Percentiles rank a stretch among this genome's conserved stretches.
These are phyloP conservation scores for Drosophila nigricruria DNA, from an alignment of 2,888 invertebrate species.

Conservation along the genomic window DNA sequence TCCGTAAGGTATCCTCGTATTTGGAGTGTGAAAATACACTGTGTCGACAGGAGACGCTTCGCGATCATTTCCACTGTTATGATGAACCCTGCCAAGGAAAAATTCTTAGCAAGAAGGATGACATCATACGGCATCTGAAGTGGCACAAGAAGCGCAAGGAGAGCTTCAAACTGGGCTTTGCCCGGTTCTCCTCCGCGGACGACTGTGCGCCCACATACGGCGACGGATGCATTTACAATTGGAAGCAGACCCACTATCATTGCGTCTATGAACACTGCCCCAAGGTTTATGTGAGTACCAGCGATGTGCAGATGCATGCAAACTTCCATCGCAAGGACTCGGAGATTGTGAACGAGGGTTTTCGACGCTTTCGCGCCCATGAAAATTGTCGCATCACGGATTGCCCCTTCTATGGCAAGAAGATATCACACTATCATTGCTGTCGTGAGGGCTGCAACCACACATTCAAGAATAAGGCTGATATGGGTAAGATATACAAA, in stretches of 20 bases:
- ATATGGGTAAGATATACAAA: constrained; percentile 92
- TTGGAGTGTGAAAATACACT: constrained; percentile 84
- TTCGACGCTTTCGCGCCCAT: constrained; percentile 97
- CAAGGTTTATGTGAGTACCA: constrained; percentile 99
- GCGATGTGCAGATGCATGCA: constrained; percentile 99
- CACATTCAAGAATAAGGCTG: constrained; percentile 99
- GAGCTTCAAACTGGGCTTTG: constrained; percentile 94
- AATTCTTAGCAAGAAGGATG: constrained; percentile 99
- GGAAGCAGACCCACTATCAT: constrained; percentile 89
- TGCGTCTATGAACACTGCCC: constrained; percentile 97
- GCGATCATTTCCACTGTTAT: constrained; percentile 97
- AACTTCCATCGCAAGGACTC: constrained; percentile 99
- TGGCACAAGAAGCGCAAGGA: constrained; percentile 99
- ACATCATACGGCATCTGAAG: constrained; percentile 99
- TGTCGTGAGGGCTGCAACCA: constrained; percentile 95
- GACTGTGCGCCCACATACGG: constrained; percentile 95
- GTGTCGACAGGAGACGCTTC: constrained; percentile 84
- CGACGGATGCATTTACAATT: constrained; percentile 93
- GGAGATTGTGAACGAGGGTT: constrained; percentile 98
- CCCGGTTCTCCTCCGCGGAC: constrained; percentile 96
- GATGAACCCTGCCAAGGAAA: constrained; percentile 89
- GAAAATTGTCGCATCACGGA: constrained; percentile 97
- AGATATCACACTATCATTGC: constrained; percentile 99
- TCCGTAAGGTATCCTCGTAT: constrained; percentile 84
- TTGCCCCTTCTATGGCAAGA: constrained; percentile 96